Conservation (phyloP, 2,888 invertebrate species). For the Anodontia alba region DNA sequence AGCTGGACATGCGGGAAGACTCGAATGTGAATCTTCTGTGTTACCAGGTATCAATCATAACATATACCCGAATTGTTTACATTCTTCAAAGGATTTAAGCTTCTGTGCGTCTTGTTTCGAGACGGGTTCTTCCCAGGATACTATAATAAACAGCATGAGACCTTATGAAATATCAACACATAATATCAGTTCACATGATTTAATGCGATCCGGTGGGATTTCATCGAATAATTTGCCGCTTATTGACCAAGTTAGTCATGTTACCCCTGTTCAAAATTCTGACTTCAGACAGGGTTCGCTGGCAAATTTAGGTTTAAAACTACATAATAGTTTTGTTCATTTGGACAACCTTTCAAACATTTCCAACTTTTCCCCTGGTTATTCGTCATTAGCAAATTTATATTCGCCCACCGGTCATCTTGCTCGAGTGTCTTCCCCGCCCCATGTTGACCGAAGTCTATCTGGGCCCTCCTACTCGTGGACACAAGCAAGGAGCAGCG, state of each 20-base stretch:
- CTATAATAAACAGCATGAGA: conserved; percentile 54
- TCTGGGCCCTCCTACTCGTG: conserved; percentile 49
- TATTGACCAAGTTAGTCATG: conserved; percentile 35
- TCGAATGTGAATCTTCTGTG: background rate
- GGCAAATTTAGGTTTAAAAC: conserved; percentile 51
- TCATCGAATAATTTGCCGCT: conserved; percentile 44
- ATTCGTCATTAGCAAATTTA: conserved; percentile 49
- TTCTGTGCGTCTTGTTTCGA: conserved; percentile 57
- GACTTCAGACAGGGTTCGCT: conserved; percentile 45
- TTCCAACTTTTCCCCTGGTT: conserved; percentile 46
- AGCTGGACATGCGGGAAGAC: background rate
- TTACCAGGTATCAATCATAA: background rate
- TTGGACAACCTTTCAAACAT: conserved; percentile 52
- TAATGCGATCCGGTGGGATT: conserved; percentile 42
- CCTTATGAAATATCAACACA: conserved; percentile 53
- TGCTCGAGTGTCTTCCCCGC: conserved; percentile 37
- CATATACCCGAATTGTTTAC: background rate
- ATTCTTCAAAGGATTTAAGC: conserved; percentile 1
- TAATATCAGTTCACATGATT: conserved; percentile 41
- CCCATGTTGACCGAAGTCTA: conserved; percentile 44
- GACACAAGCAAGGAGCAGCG: conserved; percentile 44
- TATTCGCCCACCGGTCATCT: conserved; percentile 46
- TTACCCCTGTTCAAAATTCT: conserved; percentile 25
- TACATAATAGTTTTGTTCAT: conserved; percentile 58
- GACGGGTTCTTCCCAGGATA: conserved; percentile 48